Conservation (phyloP, 2,888 invertebrate genomes). For the Hirtodrosophila duncani region DNA sequence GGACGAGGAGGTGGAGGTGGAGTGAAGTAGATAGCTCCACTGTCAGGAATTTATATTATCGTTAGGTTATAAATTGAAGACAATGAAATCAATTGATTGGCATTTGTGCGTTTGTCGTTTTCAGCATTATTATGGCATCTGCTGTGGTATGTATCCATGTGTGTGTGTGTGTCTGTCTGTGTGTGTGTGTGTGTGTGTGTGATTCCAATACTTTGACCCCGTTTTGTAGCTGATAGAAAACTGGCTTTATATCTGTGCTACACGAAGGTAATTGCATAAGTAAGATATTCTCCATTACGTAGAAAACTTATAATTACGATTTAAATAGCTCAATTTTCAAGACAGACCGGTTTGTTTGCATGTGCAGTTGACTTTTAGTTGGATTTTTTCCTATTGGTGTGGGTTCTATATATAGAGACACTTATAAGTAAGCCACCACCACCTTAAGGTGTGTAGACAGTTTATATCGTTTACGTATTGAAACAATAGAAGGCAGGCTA, state of each 20-base stretch:
- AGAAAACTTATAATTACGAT: constrained; percentile 61
- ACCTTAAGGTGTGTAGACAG: too few species aligned
- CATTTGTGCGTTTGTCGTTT: constrained; percentile 43
- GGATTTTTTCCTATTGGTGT: too few species aligned
- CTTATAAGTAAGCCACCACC: too few species aligned
- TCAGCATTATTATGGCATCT: constrained; percentile 36
- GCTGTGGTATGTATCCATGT: constrained; percentile 4
- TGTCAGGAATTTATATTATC: constrained; percentile 65
- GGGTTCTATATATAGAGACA: too few species aligned
- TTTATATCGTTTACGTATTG: too few species aligned
- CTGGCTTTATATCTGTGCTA: constrained; percentile 21
- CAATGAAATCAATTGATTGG: constrained; percentile 72
- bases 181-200: constrained; percentile 8
- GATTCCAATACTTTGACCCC: constrained; percentile 63
- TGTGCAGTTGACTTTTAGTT: too few species aligned
- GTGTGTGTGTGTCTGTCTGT: not conserved
- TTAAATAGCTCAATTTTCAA: constrained; percentile 59
- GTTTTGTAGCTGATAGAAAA: constrained; percentile 42
- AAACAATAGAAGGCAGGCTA: too few species aligned
- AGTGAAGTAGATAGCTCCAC: constrained; percentile 1
- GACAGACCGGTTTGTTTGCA: constrained; percentile 60
- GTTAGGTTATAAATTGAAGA: constrained; percentile 70
- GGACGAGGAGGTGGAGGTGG: too few species aligned
- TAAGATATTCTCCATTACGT: constrained; percentile 15
- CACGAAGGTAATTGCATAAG: constrained; percentile 13